Evolutionary conservation across 2,797 vertebrate genomes (phyloP).

Genomic region (Coregonus sp.): DNA sequence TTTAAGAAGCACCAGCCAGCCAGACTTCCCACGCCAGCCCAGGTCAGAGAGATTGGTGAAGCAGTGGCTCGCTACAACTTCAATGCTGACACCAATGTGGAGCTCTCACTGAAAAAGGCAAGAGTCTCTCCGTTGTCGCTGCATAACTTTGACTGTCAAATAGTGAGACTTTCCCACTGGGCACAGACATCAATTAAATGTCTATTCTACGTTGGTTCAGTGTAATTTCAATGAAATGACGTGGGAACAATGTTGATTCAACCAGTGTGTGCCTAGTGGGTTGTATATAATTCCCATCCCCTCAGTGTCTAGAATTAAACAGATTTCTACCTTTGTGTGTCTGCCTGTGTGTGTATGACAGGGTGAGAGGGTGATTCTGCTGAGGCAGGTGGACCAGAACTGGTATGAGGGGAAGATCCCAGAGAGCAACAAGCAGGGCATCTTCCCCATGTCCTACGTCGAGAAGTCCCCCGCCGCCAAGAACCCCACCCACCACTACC

Average conservation of each 20-base stretch:
- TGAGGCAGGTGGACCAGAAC: constrained; percentile 87
- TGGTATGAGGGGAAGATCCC: constrained; percentile 88
- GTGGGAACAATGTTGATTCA: too few relatives aligned
- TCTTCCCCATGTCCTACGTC: constrained; percentile 88
- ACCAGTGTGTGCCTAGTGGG: too few relatives aligned
- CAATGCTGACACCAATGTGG: constrained; percentile 86
- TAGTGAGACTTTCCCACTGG: background rate
- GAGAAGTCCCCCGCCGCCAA: constrained; percentile 75
- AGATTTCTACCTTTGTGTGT: background rate
- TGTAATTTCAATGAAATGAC: too few relatives aligned
- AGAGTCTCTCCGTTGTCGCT: background rate
- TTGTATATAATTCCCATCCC: too few relatives aligned
- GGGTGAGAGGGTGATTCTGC: constrained; percentile 83
- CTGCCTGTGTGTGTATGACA: background rate
- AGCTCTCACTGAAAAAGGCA: constrained; percentile 87
- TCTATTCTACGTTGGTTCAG: too few relatives aligned
- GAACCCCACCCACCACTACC: constrained; percentile 73
- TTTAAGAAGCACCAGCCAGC: constrained; percentile 81
- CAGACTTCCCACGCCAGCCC: constrained; percentile 83
- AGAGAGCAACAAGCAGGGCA: constrained; percentile 85
- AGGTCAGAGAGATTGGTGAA: constrained; percentile 84
- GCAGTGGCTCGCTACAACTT: constrained; percentile 87
- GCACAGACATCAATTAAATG: too few relatives aligned
- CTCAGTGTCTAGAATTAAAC: background rate
- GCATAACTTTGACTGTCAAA: background rate